Conservation (phyloP, 2,888 invertebrate genomes). For the Dynastes maya region DNA sequence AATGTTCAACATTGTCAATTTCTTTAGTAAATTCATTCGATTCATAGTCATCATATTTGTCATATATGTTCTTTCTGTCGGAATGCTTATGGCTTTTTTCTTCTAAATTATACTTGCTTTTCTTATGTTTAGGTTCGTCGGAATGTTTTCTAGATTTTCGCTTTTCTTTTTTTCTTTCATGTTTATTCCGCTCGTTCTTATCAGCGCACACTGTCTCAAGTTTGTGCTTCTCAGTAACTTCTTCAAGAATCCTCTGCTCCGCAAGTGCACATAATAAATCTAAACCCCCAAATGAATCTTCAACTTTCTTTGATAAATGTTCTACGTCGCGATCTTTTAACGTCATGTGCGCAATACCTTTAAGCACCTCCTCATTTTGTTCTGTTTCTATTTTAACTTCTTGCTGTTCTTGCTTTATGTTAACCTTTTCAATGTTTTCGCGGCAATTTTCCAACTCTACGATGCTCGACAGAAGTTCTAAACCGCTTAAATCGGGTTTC, state of each 20-base stretch:
- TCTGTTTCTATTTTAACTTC: constrained; percentile 64
- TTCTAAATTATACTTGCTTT: constrained; percentile 63
- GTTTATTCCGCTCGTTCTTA: constrained; percentile 56
- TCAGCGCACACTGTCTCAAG: constrained; percentile 45
- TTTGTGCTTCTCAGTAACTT: constrained; percentile 72
- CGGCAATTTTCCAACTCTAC: constrained; percentile 80
- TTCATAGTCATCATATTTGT: constrained; percentile 58
- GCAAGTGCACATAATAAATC: constrained; percentile 88
- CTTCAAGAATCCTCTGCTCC: constrained; percentile 87
- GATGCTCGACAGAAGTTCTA: constrained; percentile 88
- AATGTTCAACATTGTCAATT: constrained; percentile 12
- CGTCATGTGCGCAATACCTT: constrained; percentile 59
- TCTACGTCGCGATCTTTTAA: constrained; percentile 69
- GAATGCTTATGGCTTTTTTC: constrained; percentile 59
- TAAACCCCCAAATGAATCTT: constrained; percentile 76
- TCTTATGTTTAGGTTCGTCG: constrained; percentile 69
- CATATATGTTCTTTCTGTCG: constrained; percentile 57
- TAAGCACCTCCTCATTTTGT: constrained; percentile 57
- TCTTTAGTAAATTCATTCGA: constrained; percentile 60
- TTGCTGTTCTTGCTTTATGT: constrained; percentile 62
- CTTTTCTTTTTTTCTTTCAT: constrained; percentile 69
- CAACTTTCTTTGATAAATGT: constrained; percentile 68
- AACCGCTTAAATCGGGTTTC: constrained; percentile 83
- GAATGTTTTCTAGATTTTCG: constrained; percentile 68
- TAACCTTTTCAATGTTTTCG: constrained; percentile 60